These are phyloP conservation scores for Crotalus horridus DNA, from an alignment of 2,113 vertebrate genomes.

Conservation along the genomic window DNA sequence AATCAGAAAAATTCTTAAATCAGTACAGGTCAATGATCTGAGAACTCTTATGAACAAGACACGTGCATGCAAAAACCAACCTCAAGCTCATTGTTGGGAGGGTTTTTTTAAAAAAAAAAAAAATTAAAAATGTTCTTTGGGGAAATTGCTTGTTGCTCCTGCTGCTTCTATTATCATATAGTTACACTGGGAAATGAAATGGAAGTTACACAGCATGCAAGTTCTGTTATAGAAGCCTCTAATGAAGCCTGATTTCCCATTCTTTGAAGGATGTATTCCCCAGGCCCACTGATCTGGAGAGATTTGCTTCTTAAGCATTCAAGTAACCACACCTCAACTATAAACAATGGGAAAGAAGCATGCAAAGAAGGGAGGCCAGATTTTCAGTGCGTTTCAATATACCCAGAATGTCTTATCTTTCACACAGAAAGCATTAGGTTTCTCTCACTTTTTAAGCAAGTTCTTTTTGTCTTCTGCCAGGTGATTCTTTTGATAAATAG, in stretches of 20 bases:
- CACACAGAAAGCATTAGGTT: neutral
- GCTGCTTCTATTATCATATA: slow-evolving; percentile 29
- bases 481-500: neutral
- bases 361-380: slow-evolving; percentile 10
- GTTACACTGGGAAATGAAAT: slow-evolving; percentile 26
- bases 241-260: neutral
- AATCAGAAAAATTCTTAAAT: neutral
- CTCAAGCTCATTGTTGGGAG: slow-evolving; percentile 3
- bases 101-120: neutral
- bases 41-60: neutral
- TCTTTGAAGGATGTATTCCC: fast-evolving
- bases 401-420: neutral
- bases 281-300: slow-evolving; percentile 23
- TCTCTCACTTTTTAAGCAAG: neutral
- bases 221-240: neutral
- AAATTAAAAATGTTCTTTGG: slow-evolving; percentile 1
- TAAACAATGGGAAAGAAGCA: neutral
- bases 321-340: neutral
- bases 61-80: neutral
- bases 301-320: neutral
- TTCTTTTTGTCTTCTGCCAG: neutral
- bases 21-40: neutral
- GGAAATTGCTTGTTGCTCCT: slow-evolving; percentile 25
- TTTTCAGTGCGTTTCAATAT: slow-evolving; percentile 4
- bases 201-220: slow-evolving; percentile 23